A percentile compares a stretch with the other conserved stretches of the same genome.
Conservation (phyloP, 2,797 vertebrate species). For the Hypotaenidia philippensis region DNA sequence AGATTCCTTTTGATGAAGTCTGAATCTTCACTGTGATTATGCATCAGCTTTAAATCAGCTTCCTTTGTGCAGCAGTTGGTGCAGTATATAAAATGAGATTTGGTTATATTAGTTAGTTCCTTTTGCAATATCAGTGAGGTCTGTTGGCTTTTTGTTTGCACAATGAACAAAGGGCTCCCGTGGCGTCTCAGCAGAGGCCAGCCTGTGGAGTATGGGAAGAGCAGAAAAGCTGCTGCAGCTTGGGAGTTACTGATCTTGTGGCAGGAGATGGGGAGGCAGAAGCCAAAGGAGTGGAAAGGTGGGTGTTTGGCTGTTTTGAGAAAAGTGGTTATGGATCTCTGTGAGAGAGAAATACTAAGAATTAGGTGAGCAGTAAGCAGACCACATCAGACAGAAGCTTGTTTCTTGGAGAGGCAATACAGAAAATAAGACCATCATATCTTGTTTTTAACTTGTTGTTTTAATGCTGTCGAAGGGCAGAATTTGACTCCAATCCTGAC, state of each 20-base stretch:
- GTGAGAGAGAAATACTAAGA: not conserved
- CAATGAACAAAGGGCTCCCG: not conserved
- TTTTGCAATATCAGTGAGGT: not conserved
- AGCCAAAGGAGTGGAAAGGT: not conserved
- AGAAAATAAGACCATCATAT: not conserved
- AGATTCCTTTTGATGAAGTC: not conserved
- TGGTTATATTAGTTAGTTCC: not conserved
- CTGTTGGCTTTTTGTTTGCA: not conserved
- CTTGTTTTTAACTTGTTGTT: not conserved
- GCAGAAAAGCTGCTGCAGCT: not conserved
- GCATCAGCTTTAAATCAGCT: not conserved
- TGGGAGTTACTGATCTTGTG: not conserved
- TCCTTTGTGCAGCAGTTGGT: not conserved
- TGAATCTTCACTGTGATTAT: not conserved
- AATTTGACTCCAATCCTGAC: rapidly evolving
- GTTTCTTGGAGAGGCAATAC: not conserved
- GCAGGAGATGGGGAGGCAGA: not conserved
- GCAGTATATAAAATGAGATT: not conserved
- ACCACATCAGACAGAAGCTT: not conserved
- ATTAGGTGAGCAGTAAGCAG: not conserved
- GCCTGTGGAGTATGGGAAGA: not conserved
- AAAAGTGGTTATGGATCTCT: not conserved
- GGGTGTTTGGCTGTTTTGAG: not conserved
- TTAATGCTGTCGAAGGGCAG: not conserved
- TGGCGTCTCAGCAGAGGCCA: too few relatives aligned